A percentile compares a stretch with the other conserved stretches of the same genome.
Evolutionary conservation across 2,888 invertebrate species (phyloP).

Genomic region (Euphydryas editha): DNA sequence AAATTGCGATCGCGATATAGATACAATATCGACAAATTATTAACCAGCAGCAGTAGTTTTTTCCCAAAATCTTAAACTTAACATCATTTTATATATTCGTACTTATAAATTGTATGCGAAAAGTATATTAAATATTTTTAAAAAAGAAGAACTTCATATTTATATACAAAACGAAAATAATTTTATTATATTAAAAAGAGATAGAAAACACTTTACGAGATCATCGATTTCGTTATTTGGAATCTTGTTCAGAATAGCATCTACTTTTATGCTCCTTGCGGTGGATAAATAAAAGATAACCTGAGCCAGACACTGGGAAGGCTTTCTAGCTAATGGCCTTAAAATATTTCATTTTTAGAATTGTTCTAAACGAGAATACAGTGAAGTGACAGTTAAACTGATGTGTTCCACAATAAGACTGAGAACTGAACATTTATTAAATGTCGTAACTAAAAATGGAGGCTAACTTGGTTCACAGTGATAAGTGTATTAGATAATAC

Average conservation of each 20-base stretch:
- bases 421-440: conserved; percentile 72
- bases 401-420: conserved; percentile 59
- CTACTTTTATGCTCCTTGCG: conserved; percentile 15
- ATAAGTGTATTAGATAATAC: conserved; percentile 32
- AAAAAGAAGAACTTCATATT: not conserved
- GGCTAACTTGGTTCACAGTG: conserved; percentile 29
- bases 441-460: conserved; percentile 49
- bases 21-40: no score
- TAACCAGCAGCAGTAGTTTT: no score
- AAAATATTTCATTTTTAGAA: conserved; percentile 80
- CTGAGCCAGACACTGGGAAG: conserved; percentile 58
- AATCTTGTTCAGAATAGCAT: conserved; percentile 28
- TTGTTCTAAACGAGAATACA: conserved; percentile 75
- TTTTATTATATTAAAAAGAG: not conserved
- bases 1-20: no score
- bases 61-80: no score
- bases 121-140: not conserved
- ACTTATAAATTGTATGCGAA: no score
- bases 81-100: no score
- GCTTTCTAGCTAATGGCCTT: conserved; percentile 77
- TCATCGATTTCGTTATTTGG: conserved; percentile 50
- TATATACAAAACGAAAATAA: not conserved
- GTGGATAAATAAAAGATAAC: conserved; percentile 67
- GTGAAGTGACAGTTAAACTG: conserved; percentile 42
- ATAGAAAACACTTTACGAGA: conserved; percentile 21